Base-by-base conservation (phyloP, 2,888 invertebrate species). In the Thymelicus sylvestris region DNA sequence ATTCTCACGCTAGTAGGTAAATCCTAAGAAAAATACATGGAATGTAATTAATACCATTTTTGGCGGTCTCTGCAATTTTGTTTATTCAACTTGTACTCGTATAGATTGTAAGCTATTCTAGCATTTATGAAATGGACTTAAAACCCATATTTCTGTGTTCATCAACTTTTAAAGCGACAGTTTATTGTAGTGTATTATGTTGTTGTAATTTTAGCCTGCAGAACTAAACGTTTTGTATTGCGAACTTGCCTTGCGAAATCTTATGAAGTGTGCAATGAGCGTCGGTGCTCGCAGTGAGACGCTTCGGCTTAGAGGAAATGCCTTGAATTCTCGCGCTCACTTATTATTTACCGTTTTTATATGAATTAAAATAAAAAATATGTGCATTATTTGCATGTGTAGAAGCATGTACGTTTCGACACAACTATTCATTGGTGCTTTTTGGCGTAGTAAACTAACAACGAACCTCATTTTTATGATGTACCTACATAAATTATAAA, bases 1-100 rank as follows among this genome's bases (percentile, higher is more conserved):
- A 72, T 85, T 85, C 86, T 81, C 85, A 85, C 86, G 86, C 74
- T 76, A 76, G 74, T 79, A 31, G 31, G 31, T 31, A 74, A 71
- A 67, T 66, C 68, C 71, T 73, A 74, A 75, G 78, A 67, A 79
- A 78, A 72, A 76, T 75, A 73, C 74, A 67, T 73, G 71, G 67
- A 73, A 72, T 69, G 72, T 66, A 65, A 73, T 73, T 68, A 73
- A 70, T 71, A 72, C 90, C 88, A 81, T 89, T 86, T 88, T 87
- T 83, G 86, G 86, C 77, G 79, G 79, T 84, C 78, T 77, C 73
- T 72, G 75, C 10, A 15, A 41, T 41, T 60, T 41, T 41, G 39
- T 60, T 60, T 15, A 15, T 57, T 31, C 57, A 57, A 57, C 66
- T 57, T 66, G 65, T 19, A 13, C 15, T 15, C 41, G 31, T 10